Evolutionary conservation across 2,888 invertebrate species (phyloP).

Genomic region (Anorthoa munda): DNA sequence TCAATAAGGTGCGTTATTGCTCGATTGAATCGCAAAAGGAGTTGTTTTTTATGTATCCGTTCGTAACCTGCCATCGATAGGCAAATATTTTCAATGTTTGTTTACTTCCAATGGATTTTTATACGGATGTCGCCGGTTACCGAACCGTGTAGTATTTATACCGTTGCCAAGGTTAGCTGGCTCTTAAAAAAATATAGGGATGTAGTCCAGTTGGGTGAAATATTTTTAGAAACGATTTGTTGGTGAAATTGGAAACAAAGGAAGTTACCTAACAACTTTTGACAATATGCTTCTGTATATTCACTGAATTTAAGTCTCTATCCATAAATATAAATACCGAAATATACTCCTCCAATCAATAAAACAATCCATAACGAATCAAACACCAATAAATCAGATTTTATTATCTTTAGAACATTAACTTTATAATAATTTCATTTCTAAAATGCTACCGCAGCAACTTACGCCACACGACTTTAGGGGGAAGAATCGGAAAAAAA

Average conservation of each 20-base stretch:
- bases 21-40: neutral
- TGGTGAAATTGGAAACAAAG: neutral
- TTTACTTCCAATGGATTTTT: conserved; percentile 63
- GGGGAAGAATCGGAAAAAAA: conserved; percentile 71
- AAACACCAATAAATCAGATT: conserved; percentile 53
- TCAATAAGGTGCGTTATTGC: conserved; percentile 41
- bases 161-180: conserved; percentile 52
- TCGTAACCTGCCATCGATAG: conserved; percentile 56
- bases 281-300: neutral
- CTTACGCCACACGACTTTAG: conserved; percentile 70
- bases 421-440: conserved; percentile 66
- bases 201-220: conserved; percentile 3
- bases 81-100: conserved; percentile 68
- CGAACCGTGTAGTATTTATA: conserved; percentile 63
- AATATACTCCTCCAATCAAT: conserved; percentile 39
- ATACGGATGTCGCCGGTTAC: conserved; percentile 61
- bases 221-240: conserved; percentile 30
- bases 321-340: neutral
- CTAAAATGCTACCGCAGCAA: conserved; percentile 71
- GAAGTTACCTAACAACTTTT: neutral
- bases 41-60: conserved; percentile 34
- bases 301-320: neutral
- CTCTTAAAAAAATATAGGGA: conserved; percentile 57
- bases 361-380: conserved; percentile 54
- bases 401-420: conserved; percentile 64